These are phyloP conservation scores for Platorchestia sp. DNA, from an alignment of 1,140 invertebrate genomes.

Conservation along the genomic window DNA sequence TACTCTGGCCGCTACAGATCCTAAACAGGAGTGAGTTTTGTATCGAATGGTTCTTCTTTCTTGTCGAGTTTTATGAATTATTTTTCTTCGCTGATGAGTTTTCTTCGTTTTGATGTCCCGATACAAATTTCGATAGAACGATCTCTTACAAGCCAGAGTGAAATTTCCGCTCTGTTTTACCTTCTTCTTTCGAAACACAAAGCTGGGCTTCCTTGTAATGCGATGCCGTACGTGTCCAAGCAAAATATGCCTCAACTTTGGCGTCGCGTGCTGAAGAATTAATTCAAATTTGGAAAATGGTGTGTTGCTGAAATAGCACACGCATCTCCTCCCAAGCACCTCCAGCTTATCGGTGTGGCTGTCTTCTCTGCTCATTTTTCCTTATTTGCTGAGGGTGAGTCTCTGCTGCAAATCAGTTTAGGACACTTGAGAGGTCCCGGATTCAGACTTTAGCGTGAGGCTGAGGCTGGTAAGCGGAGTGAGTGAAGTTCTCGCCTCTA, in stretches of 20 bases:
- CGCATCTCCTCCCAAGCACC: background rate
- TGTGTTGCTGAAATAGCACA: background rate
- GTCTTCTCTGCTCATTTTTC: background rate
- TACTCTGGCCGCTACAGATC: background rate
- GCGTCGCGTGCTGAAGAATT: constrained; percentile 15
- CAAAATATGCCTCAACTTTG: background rate
- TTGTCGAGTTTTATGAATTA: background rate
- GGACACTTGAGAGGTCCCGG: no score
- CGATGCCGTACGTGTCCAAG: background rate
- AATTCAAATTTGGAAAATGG: constrained; percentile 6
- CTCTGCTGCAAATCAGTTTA: no score
- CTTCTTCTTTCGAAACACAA: background rate
- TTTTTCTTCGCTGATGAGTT: background rate
- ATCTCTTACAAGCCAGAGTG: background rate
- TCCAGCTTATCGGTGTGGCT: background rate
- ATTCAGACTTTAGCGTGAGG: no score
- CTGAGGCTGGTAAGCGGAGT: no score
- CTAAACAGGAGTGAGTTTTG: background rate
- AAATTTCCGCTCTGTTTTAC: background rate
- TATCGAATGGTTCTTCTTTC: background rate
- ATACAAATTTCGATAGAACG: background rate
- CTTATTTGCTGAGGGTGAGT: background rate
- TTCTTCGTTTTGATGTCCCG: background rate
- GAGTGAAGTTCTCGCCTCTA: no score
- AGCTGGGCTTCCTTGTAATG: background rate